phyloP scores from a whole-genome alignment of 37 sponge, comb jelly and placozoan genomes.

The Oopsacas minuta region DNA sequence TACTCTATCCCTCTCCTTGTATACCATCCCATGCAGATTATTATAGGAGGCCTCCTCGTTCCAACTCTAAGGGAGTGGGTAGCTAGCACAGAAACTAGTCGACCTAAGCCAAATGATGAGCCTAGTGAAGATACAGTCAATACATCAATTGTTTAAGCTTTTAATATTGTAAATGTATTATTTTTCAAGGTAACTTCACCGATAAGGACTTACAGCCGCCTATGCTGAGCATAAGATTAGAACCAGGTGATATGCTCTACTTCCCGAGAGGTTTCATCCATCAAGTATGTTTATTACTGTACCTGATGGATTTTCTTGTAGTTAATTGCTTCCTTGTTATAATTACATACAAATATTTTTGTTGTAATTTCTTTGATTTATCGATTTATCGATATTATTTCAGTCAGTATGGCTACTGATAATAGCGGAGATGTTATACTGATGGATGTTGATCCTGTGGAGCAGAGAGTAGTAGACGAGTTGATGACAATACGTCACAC shows the following conservation, averaged over 20 bases:
- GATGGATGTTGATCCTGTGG: neutral
- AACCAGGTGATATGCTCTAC: constrained; percentile 87
- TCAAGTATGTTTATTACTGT: constrained; percentile 43
- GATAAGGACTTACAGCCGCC: constrained; percentile 60
- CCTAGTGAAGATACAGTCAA: neutral
- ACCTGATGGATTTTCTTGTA: neutral
- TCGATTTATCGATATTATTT: neutral
- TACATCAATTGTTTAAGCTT: neutral
- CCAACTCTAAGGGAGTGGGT: constrained; percentile 75
- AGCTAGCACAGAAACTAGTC: neutral
- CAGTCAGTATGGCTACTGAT: neutral
- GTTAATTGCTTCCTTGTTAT: neutral
- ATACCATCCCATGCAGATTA: constrained; percentile 92
- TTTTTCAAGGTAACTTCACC: constrained; percentile 46
- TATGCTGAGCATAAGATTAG: constrained; percentile 61
- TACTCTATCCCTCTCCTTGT: constrained; percentile 70
- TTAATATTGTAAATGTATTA: neutral
- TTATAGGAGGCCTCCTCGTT: constrained; percentile 78
- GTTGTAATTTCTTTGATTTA: neutral
- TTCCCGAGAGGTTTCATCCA: constrained; percentile 91
- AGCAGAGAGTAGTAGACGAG: neutral
- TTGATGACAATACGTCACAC: neutral
- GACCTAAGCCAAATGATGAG: neutral
- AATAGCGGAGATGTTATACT: neutral
- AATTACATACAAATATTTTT: no score